Evolutionary conservation across 2,113 vertebrate genomes (phyloP).

Genomic region (Syrrhaptes paradoxus): DNA sequence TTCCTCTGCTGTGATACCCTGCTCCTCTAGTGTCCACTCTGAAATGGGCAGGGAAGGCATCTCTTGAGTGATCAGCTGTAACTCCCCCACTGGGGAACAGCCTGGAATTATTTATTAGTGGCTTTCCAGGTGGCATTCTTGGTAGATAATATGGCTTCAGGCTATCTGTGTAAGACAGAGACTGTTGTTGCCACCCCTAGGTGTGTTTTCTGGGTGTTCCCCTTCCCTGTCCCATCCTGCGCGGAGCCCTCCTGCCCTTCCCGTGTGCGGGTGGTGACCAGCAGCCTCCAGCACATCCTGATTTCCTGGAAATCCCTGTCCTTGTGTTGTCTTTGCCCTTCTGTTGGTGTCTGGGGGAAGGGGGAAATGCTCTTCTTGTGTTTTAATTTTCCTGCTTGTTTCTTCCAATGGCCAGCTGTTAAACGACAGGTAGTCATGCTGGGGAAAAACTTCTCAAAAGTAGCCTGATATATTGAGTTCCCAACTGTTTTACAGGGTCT

Average conservation of each 20-base stretch:
- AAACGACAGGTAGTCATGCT: background rate
- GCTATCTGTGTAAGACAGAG: background rate
- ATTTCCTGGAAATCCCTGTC: background rate
- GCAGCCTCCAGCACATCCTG: background rate
- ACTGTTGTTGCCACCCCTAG: background rate
- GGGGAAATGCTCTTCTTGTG: background rate
- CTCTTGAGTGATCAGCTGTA: background rate
- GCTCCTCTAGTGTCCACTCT: background rate
- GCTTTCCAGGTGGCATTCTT: background rate
- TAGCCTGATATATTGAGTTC: background rate
- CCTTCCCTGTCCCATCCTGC: fast-evolving
- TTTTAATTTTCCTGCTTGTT: background rate
- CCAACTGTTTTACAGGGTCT: background rate
- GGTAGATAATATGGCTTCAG: fast-evolving
- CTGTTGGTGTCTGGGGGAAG: background rate
- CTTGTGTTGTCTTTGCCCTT: background rate
- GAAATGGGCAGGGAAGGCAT: background rate
- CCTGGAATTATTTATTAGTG: background rate
- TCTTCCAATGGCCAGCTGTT: background rate
- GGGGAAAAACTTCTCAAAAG: background rate
- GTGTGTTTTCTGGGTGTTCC: fast-evolving
- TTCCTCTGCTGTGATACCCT: background rate
- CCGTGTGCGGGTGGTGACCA: fast-evolving
- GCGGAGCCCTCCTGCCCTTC: background rate
- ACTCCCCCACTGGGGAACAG: background rate